Evolutionary conservation across 2,797 vertebrate genomes (phyloP).

Genomic region (Lutjanus campechanus): DNA sequence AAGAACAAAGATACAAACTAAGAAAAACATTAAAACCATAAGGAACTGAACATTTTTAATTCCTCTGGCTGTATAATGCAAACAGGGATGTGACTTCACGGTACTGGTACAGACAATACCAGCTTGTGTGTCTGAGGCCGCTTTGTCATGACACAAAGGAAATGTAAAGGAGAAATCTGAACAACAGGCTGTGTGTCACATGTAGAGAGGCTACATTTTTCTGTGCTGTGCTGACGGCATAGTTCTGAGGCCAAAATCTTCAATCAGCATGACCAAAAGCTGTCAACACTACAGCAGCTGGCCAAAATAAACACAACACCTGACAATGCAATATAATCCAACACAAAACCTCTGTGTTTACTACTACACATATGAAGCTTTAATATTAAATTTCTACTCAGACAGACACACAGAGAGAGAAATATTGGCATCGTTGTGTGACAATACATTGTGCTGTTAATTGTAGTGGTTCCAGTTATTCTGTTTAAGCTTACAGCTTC

Average conservation of each 20-base stretch:
- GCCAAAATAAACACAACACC: not conserved
- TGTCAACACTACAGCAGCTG: not conserved
- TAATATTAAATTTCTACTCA: not conserved
- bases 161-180: slow-evolving; percentile 22
- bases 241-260: not conserved
- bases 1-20: not conserved
- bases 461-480: not conserved
- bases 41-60: not conserved
- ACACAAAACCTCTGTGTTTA: not conserved
- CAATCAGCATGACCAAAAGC: not conserved
- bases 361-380: not conserved
- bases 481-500: not conserved
- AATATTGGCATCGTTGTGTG: not conserved
- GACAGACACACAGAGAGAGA: not conserved
- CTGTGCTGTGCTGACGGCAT: not conserved
- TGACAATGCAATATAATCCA: not conserved
- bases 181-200: not conserved
- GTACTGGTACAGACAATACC: no score
- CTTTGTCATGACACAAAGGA: not conserved
- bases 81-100: not conserved
- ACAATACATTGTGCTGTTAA: not conserved
- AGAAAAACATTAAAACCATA: slow-evolving; percentile 3
- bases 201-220: not conserved
- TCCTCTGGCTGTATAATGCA: not conserved
- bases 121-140: not conserved